Conservation (phyloP, 1,140 invertebrate genomes). For the Manduca sexta region DNA sequence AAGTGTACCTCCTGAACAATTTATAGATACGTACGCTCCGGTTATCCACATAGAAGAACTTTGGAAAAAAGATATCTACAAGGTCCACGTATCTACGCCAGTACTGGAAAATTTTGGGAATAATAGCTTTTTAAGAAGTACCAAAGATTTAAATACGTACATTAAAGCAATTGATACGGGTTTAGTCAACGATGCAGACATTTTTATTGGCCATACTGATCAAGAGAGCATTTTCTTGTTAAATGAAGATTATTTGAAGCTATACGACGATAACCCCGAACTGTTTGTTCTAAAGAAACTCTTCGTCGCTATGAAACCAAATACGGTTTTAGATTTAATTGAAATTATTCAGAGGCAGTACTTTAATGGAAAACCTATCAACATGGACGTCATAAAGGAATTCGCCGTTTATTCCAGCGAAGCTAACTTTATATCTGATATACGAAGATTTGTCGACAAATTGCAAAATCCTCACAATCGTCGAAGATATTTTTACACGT, state of each 20-base stretch:
- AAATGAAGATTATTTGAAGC: slow-evolving; percentile 2
- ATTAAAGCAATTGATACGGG: slow-evolving; percentile 37
- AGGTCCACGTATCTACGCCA: slow-evolving; percentile 32
- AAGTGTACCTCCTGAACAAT: slow-evolving; percentile 45
- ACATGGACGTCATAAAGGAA: slow-evolving; percentile 21
- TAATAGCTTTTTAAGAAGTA: slow-evolving; percentile 42
- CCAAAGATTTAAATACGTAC: slow-evolving; percentile 30
- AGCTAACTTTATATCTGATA: background rate
- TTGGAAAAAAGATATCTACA: slow-evolving; percentile 17
- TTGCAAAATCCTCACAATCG: no score
- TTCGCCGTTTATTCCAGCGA: slow-evolving; percentile 41
- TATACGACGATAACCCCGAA: slow-evolving; percentile 12
- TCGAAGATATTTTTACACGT: slow-evolving; percentile 6
- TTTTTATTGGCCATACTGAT: slow-evolving; percentile 72
- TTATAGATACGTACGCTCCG: slow-evolving; percentile 38
- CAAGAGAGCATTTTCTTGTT: slow-evolving; percentile 58
- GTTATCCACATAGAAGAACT: slow-evolving; percentile 28
- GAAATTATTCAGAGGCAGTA: slow-evolving; percentile 52
- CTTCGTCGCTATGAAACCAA: slow-evolving; percentile 6
- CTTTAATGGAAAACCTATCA: slow-evolving; percentile 42
- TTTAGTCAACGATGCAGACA: slow-evolving; percentile 69
- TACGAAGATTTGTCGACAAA: background rate
- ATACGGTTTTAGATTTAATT: slow-evolving; percentile 22
- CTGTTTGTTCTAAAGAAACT: slow-evolving; percentile 16
- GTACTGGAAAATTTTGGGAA: slow-evolving; percentile 44